phyloP scores from a whole-genome alignment of 2,113 vertebrate genomes.

The Nettapus auritus region DNA sequence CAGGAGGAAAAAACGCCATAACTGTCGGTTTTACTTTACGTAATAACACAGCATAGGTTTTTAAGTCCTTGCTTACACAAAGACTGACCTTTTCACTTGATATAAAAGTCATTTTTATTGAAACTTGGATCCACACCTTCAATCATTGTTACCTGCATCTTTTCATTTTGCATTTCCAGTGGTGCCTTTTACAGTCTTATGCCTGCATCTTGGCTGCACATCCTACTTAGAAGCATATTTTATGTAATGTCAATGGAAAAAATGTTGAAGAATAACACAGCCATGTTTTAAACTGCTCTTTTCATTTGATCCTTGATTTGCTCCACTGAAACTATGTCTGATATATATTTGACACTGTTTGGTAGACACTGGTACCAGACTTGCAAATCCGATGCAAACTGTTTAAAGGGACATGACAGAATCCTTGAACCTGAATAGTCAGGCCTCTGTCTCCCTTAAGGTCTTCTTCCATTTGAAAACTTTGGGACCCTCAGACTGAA shows the following conservation, averaged over 20 bases:
- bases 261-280: not conserved
- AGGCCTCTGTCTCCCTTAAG: not conserved
- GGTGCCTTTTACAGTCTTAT: not conserved
- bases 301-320: not conserved
- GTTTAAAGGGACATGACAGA: not conserved
- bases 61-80: slow-evolving; percentile 51
- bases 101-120: slow-evolving; percentile 26
- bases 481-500: too few relatives aligned
- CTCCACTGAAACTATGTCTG: not conserved
- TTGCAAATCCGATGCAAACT: not conserved
- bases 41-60: not conserved
- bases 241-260: not conserved
- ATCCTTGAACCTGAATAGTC: not conserved
- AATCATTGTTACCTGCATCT: slow-evolving; percentile 11
- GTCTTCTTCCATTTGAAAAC: not conserved
- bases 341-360: not conserved
- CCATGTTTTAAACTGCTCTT: not conserved
- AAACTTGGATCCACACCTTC: slow-evolving; percentile 2
- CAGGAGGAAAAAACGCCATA: slow-evolving; percentile 4
- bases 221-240: not conserved
- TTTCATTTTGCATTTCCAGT: not conserved
- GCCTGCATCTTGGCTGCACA: not conserved
- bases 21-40: slow-evolving; percentile 1
- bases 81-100: slow-evolving; percentile 24
- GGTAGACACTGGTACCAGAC: not conserved